Evolutionary conservation across 2,113 vertebrate species (phyloP), one percentile per base, ranked within the genome.

Genomic region (Microtus pennsylvanicus): DNA sequence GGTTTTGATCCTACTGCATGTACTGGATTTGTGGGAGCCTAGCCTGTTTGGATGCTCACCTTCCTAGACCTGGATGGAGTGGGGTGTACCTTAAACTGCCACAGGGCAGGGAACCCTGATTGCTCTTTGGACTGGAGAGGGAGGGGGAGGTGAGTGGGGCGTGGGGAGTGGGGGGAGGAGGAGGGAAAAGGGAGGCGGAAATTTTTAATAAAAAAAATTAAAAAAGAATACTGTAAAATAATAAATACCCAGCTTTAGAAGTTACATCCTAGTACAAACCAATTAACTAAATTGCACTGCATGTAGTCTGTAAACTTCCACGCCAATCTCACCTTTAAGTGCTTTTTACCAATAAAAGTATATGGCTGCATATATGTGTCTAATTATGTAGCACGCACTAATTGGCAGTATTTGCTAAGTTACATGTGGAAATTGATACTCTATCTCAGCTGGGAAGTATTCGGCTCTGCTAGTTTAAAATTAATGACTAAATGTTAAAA

Each of bases 401-500:
- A 75, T 93, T 94, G 89, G 52, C 10, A 92, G 12, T 86, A 72
- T 89, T 85, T 85, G 61, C 45, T 9, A 91, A 94, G 3, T 69
- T 92, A 24, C 24, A 47, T 75, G 19, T 91, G 50, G 61, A 90
- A 90, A 87, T 6, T 88, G 47, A 74, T 87, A 78, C 65, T 85
- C 5, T 86, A 10, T 92, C 12, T 87, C 87, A 74, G 87, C 70
- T 67, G n/a, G 2, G 35, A 93, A 63, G 30, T 92, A 33, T 92
- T 92, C 9, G 75, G 70, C 38, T 87, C 42, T 50, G 74, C 24
- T 65, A 83, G 1, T 67, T 81, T 78, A 78, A 81, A 91, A 78
- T 83, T 24, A 88, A 30, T 86, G 69, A 4, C 50, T 88, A 87
- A 87, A 96, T 93, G 81, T 35, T 90, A 61, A 90, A 93, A 63